Evolutionary conservation across 2,888 invertebrate genomes (phyloP).

Genomic region (Matsumyia berberina): DNA sequence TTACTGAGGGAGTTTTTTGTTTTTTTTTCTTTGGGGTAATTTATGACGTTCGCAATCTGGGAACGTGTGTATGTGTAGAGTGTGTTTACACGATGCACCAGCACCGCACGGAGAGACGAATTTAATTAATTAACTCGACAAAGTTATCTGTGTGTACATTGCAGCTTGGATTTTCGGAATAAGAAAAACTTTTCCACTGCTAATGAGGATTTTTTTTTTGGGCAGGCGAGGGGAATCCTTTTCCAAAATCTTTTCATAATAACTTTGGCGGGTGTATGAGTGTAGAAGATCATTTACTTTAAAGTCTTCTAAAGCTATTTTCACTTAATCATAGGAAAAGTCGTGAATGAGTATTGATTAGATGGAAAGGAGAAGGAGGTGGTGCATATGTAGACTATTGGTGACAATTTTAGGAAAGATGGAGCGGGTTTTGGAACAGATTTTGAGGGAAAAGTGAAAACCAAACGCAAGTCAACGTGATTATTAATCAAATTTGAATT

Average conservation of each 20-base stretch:
- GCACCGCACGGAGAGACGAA: constrained; percentile 4
- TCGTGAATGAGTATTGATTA: neutral
- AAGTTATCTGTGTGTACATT: constrained; percentile 21
- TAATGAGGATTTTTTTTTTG: constrained; percentile 1
- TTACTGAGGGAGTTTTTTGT: neutral
- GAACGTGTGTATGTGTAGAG: neutral
- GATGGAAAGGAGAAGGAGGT: neutral
- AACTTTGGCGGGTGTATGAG: neutral
- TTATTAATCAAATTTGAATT: too few species aligned
- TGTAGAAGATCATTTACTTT: neutral
- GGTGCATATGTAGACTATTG: neutral
- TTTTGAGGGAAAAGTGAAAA: too few species aligned
- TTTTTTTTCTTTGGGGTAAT: neutral
- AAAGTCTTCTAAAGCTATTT: neutral
- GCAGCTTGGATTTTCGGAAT: neutral
- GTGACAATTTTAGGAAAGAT: too few species aligned
- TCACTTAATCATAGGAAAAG: constrained; percentile 2
- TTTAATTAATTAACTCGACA: constrained; percentile 58
- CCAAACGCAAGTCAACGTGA: too few species aligned
- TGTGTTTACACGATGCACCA: constrained; percentile 30
- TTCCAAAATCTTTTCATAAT: constrained; percentile 8
- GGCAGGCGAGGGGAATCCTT: neutral
- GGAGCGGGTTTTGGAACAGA: too few species aligned
- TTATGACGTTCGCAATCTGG: constrained; percentile 6
- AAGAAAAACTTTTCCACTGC: constrained; percentile 16